Base-by-base conservation (phyloP, 1,140 invertebrate genomes). In the Ostrea edulis region DNA sequence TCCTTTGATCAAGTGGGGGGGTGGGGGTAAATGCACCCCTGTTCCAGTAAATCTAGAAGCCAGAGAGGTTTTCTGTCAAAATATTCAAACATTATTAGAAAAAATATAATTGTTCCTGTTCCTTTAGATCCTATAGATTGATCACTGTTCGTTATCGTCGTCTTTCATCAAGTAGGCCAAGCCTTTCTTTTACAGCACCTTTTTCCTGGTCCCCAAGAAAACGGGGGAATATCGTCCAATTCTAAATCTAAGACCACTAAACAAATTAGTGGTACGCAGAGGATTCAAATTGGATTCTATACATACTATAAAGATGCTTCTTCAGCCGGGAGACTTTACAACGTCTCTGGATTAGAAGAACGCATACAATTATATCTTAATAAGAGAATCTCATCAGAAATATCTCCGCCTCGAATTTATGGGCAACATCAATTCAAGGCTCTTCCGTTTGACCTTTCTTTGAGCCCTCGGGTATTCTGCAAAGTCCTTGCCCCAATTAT, bases 281-380 rank as follows among this genome's bases (percentile, higher is more conserved):
- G 22, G 87, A 20, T 89, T 89, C 86, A 86, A 84, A 53, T 82
- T 89, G 82, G 86, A 87, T 25, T 77, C 88, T 20, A 29, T 87
- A 2, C 4, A 65, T 17, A 71, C 82, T 54, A 51, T 87, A 22
- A 51, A 77, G 12, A 84, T 85, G 44, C n/a, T 35, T 9, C 25
- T 85, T 53, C 35, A 81, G 9, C 44, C 17, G 54, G 65, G 65
- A 44, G 62, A 89, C 44, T 85, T 85, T 82, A 25, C 55, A 51
- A 52, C 82, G 8, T 84, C 86, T 17, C 44, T 89, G 35, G 88
- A 89, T 62, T 12, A 84, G 9, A 82, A 86, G 54, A 85, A 89
- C 44, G 88, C 88, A 2, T 89, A 89, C 81, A 52, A 62, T 83
- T 65, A 89, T 51, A 82, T 87, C 20, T 85, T 82, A 29, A 85